These are phyloP conservation scores for Chaenocephalus aceratus DNA, from an alignment of 2,113 vertebrate genomes.

Conservation along the genomic window DNA sequence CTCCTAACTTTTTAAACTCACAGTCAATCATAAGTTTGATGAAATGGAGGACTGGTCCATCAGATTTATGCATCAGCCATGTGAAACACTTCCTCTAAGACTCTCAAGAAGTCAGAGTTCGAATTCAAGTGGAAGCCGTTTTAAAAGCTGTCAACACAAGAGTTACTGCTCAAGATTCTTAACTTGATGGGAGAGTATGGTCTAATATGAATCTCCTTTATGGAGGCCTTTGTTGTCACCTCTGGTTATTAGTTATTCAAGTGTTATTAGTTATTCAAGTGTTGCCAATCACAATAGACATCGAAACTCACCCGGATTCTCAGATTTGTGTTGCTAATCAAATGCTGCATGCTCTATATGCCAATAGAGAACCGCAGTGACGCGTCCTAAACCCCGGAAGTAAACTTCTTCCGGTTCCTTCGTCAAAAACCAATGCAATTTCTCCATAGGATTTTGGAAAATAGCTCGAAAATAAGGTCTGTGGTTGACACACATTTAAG, in stretches of 20 bases:
- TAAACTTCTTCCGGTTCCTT: too few species aligned
- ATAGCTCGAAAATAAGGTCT: too few species aligned
- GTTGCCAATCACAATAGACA: not conserved
- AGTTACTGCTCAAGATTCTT: slow-evolving; percentile 16
- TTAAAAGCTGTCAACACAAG: slow-evolving; percentile 19
- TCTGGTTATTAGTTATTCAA: not conserved
- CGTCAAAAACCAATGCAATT: too few species aligned
- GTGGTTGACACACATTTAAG: too few species aligned
- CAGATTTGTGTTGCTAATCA: slow-evolving; percentile 19
- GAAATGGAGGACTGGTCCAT: not conserved
- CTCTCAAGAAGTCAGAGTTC: slow-evolving; percentile 40
- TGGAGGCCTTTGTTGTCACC: slow-evolving; percentile 8
- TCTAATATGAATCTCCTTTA: slow-evolving; percentile 32
- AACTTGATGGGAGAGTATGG: slow-evolving; percentile 20
- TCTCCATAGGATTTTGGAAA: too few species aligned
- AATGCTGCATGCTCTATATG: not conserved
- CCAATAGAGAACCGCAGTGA: too few species aligned
- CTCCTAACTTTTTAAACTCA: not conserved
- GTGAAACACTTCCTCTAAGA: slow-evolving; percentile 15
- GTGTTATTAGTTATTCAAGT: not conserved
- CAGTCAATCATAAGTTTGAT: not conserved
- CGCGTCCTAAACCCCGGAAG: too few species aligned
- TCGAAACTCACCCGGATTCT: not conserved
- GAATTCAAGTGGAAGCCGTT: slow-evolving; percentile 21
- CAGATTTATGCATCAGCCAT: slow-evolving; percentile 17